Conservation (phyloP, 92 coral and sea anemone species). For the Nematostella vectensis region DNA sequence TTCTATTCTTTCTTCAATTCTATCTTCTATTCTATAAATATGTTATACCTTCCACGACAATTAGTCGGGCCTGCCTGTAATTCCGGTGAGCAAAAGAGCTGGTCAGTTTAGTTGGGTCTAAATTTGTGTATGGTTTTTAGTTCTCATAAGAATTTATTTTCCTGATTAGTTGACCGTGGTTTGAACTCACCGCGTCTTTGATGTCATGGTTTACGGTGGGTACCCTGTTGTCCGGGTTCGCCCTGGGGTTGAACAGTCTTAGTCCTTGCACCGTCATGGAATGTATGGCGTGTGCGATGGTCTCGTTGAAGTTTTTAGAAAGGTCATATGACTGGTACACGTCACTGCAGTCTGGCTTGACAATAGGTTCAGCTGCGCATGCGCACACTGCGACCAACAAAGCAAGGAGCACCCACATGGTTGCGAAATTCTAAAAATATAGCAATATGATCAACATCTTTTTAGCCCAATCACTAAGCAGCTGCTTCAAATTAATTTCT, state of each 20-base stretch:
- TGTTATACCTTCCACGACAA: no score
- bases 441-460: no score
- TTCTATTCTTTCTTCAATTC: no score
- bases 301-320: slow-evolving; percentile 68
- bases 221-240: slow-evolving; percentile 40
- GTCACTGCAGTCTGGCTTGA: slow-evolving; percentile 20
- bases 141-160: no score
- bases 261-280: slow-evolving; percentile 78
- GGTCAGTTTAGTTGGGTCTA: no score
- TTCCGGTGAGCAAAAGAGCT: no score
- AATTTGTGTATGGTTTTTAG: no score
- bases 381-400: slow-evolving; percentile 6
- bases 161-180: no score
- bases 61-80: no score
- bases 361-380: not conserved
- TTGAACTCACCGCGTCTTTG: slow-evolving; percentile 60
- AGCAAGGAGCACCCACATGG: slow-evolving; percentile 5
- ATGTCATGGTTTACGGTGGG: slow-evolving; percentile 74
- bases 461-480: no score
- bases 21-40: no score
- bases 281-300: slow-evolving; percentile 65
- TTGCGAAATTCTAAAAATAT: slow-evolving; percentile 1
- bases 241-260: slow-evolving; percentile 63
- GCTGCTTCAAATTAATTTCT: no score
- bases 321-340: slow-evolving; percentile 46